Conservation (phyloP, 2,797 vertebrate species). For the Varecia variegata region DNA sequence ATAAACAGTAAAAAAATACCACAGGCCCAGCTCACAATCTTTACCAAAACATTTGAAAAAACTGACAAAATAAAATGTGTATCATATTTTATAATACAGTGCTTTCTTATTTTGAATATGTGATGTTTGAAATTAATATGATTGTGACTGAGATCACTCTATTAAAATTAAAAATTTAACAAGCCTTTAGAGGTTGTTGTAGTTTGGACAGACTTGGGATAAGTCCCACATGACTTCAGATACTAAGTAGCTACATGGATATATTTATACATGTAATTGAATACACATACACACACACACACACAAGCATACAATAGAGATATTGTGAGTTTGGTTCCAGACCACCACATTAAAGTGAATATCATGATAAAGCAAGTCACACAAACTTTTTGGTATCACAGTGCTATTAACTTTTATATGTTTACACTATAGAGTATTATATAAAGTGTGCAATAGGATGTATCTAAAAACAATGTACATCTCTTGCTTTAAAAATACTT, state of each 20-base stretch:
- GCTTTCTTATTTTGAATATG: background rate
- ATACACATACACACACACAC: background rate
- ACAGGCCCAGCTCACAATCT: background rate
- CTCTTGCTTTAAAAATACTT: background rate
- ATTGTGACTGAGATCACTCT: background rate
- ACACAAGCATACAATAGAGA: background rate
- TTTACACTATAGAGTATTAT: background rate
- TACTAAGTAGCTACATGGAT: background rate
- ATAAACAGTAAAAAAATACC: background rate
- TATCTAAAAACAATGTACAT: background rate
- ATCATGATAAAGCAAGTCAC: background rate
- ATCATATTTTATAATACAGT: background rate
- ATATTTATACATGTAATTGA: background rate
- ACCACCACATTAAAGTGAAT: background rate
- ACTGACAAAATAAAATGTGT: background rate
- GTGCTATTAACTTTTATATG: background rate
- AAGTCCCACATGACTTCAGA: background rate
- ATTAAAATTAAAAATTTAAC: background rate
- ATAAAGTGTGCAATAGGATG: background rate
- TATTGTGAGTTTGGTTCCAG: background rate
- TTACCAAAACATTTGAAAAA: background rate
- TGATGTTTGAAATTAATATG: background rate
- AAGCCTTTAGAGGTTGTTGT: background rate
- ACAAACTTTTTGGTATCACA: background rate
- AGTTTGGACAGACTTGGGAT: background rate